These are phyloP conservation scores for Babyrousa celebensis DNA, from an alignment of 2,797 vertebrate species.

Conservation along the genomic window DNA sequence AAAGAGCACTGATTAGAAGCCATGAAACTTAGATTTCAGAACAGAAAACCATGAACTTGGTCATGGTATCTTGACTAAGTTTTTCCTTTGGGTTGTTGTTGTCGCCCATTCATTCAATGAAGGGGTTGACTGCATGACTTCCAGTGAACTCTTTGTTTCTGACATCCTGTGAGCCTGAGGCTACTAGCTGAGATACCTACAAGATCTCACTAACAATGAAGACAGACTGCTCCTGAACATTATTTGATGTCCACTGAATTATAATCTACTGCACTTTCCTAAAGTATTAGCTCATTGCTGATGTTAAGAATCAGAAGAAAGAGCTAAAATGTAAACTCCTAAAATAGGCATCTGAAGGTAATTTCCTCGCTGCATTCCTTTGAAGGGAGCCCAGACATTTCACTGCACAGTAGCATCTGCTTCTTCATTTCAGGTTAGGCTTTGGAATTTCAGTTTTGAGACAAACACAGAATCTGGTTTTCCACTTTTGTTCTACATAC, in stretches of 20 bases:
- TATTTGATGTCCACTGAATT: neutral
- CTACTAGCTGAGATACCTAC: neutral
- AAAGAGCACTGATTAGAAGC: slow-evolving; percentile 3
- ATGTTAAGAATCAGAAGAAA: slow-evolving; percentile 11
- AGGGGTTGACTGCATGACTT: neutral
- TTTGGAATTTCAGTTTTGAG: slow-evolving; percentile 74
- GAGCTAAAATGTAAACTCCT: neutral
- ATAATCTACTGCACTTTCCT: neutral
- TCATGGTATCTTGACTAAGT: neutral
- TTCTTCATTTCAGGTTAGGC: slow-evolving; percentile 59
- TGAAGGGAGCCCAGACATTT: slow-evolving; percentile 22
- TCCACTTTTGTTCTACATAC: slow-evolving; percentile 70
- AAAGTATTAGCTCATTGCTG: neutral
- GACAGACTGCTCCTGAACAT: neutral
- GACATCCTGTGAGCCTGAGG: neutral
- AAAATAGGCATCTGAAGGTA: neutral
- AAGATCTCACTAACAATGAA: neutral
- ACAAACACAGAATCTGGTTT: slow-evolving; percentile 73
- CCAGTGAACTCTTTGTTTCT: neutral
- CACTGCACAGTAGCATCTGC: neutral
- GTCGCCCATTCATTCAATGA: neutral
- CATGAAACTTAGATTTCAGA: neutral
- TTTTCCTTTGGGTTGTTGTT: neutral
- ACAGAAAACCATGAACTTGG: neutral
- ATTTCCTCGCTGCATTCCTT: neutral